These are phyloP conservation scores for Lutraria lutraria DNA, from an alignment of 2,888 invertebrate genomes.

Conservation along the genomic window DNA sequence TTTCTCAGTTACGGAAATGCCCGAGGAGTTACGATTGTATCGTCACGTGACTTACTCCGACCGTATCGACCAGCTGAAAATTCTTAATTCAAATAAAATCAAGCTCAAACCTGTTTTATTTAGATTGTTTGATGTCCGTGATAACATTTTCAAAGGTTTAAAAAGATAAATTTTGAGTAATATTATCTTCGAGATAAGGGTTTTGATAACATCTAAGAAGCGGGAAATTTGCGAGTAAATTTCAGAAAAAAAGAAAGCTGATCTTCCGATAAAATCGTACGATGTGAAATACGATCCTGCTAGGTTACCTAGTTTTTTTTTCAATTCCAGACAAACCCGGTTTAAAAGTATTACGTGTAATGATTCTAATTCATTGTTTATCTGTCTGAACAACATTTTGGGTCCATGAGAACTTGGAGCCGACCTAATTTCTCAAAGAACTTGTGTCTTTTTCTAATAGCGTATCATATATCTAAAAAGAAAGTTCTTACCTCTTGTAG, in stretches of 20 bases:
- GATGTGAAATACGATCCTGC: background rate
- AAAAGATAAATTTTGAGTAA: background rate
- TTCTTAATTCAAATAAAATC: background rate
- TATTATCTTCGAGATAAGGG: background rate
- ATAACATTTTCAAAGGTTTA: background rate
- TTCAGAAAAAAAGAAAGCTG: background rate
- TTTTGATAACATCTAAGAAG: background rate
- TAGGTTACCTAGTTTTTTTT: background rate
- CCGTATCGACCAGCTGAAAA: background rate
- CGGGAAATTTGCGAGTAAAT: background rate
- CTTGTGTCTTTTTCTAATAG: too few species aligned
- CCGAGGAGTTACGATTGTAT: background rate
- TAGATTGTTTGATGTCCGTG: background rate
- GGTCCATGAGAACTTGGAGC: too few species aligned
- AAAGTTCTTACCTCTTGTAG: too few species aligned
- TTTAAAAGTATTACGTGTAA: background rate
- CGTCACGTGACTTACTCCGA: background rate
- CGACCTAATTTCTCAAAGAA: too few species aligned
- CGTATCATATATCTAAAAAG: too few species aligned
- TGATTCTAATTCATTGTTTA: too few species aligned
- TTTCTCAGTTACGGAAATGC: too few species aligned
- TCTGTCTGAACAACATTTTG: too few species aligned
- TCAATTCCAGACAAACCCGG: background rate
- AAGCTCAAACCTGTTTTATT: background rate
- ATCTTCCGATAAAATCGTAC: background rate